Evolutionary conservation across 2,888 invertebrate genomes (phyloP), one percentile per base, ranked within the genome.

Genomic region (Stenchaetothrips biformis): DNA sequence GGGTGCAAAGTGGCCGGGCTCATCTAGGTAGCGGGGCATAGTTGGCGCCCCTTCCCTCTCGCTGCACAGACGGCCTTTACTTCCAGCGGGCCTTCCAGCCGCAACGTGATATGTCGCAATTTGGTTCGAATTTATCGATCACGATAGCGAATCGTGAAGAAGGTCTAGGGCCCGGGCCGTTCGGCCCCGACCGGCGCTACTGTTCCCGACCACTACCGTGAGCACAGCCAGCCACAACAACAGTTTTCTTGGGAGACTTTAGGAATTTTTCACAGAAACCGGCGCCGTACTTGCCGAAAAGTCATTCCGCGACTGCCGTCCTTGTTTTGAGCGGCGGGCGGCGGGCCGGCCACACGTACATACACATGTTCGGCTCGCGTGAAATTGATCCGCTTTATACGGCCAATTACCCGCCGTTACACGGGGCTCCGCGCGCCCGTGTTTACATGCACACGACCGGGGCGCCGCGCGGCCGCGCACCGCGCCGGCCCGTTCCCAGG

Each of bases 351-450:
- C 53, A 18, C 53, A 18, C 53, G n/a, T n/a, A 13, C 53, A 4
- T 37, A 37, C 37, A 37, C 37, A 37, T 37, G 37, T 37, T 37
- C 53, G 53, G 16, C 53, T 13, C 16, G 67, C 67, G 67, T 74
- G 67, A 74, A 74, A 74, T 74, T 74, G 67, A 74, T 74, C 67
- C 67, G 67, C 67, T 74, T 74, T 74, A 74, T 74, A 74, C 67
- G 67, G 67, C 67, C 67, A 74, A 74, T 74, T 74, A 74, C 67
- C n/a, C 53, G 11, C 16, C 53, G 37, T 4, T 37, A 37, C 37
- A 13, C 13, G 37, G 37, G 37, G 37, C 37, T 6, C 53, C 13
- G 53, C 16, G 53, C 67, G 67, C 67, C n/a, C 67, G 67, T 74
- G 67, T 74, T 74, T 74, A 25, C 67, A 25, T 25, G 25, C 7